phyloP scores from a whole-genome alignment of 92 coral and sea anemone species.

The Scolanthus callimorphus region DNA sequence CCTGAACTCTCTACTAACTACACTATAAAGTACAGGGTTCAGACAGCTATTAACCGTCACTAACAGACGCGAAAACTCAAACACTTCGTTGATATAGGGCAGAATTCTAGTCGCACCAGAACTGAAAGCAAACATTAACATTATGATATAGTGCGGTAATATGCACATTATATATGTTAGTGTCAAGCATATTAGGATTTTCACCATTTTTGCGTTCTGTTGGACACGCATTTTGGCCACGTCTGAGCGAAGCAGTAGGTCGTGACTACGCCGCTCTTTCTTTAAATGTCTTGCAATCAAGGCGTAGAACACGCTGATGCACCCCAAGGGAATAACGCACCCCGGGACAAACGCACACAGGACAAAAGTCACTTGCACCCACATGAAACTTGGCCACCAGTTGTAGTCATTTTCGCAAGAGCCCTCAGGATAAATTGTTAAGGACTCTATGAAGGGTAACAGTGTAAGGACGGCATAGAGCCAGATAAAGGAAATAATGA shows the following conservation, averaged over 20 bases:
- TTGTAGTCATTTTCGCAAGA: constrained; percentile 14
- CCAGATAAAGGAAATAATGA: constrained; percentile 19
- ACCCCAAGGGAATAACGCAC: constrained; percentile 24
- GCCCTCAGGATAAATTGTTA: constrained; percentile 4
- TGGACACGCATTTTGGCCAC: constrained; percentile 20
- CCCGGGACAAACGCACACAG: constrained; percentile 34
- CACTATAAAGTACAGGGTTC: constrained; percentile 46
- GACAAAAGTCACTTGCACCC: constrained; percentile 27
- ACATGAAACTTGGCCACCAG: constrained; percentile 29
- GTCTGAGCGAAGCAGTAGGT: constrained; percentile 1
- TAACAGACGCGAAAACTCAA: constrained; percentile 40
- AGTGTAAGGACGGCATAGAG: constrained; percentile 20
- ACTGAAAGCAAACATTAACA: constrained; percentile 19
- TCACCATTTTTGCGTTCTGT: constrained; percentile 42
- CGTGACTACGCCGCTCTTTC: constrained; percentile 3
- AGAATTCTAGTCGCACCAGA: constrained; percentile 1
- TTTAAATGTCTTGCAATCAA: constrained; percentile 21
- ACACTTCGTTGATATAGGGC: constrained; percentile 15
- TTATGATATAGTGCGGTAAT: constrained; percentile 27
- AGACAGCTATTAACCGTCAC: constrained; percentile 48
- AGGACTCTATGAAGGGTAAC: constrained; percentile 27
- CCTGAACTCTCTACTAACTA: constrained; percentile 38
- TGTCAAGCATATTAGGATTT: constrained; percentile 17
- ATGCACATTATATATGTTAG: constrained; percentile 20
- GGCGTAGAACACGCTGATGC: constrained; percentile 26